Evolutionary conservation across 2,113 vertebrate genomes (phyloP).

Genomic region (Hepsetus odoe): DNA sequence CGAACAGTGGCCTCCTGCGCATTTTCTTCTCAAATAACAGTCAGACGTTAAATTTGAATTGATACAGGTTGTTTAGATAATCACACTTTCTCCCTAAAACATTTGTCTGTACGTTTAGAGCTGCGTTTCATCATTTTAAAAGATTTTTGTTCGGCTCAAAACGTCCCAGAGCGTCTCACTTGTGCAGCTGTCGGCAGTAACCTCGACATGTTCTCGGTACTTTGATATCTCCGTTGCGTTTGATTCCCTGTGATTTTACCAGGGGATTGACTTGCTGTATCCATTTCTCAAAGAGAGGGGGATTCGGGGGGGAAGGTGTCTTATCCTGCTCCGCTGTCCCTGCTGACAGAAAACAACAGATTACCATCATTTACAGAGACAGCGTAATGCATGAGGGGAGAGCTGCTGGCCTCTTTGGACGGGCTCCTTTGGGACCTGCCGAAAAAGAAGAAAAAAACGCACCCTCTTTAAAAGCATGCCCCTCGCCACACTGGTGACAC

Average conservation of each 20-base stretch:
- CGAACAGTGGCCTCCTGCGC: neutral
- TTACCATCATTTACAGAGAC: conserved; percentile 69
- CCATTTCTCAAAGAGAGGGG: conserved; percentile 47
- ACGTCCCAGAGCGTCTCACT: conserved; percentile 21
- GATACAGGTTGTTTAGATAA: conserved; percentile 25
- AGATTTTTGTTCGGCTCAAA: conserved; percentile 29
- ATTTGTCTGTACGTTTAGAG: conserved; percentile 31
- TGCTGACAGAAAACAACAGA: conserved; percentile 66
- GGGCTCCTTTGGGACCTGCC: conserved; percentile 40
- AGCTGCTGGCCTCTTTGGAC: conserved; percentile 49
- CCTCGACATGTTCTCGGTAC: conserved; percentile 45
- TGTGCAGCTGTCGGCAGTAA: conserved; percentile 45
- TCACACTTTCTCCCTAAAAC: conserved; percentile 32
- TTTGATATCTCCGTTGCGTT: conserved; percentile 57
- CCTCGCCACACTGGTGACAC: conserved; percentile 56
- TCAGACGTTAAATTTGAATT: neutral
- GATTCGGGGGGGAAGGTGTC: conserved; percentile 48
- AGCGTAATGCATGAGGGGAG: conserved; percentile 57
- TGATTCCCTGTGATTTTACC: conserved; percentile 57
- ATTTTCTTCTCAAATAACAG: conserved; percentile 2
- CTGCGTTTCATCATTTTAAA: conserved; percentile 46
- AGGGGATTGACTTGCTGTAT: conserved; percentile 60
- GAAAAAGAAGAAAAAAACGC: conserved; percentile 34
- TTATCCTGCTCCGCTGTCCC: conserved; percentile 57
- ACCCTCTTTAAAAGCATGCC: conserved; percentile 54